Base-by-base conservation (phyloP, 2,797 vertebrate species). In the Alosa sapidissima region DNA sequence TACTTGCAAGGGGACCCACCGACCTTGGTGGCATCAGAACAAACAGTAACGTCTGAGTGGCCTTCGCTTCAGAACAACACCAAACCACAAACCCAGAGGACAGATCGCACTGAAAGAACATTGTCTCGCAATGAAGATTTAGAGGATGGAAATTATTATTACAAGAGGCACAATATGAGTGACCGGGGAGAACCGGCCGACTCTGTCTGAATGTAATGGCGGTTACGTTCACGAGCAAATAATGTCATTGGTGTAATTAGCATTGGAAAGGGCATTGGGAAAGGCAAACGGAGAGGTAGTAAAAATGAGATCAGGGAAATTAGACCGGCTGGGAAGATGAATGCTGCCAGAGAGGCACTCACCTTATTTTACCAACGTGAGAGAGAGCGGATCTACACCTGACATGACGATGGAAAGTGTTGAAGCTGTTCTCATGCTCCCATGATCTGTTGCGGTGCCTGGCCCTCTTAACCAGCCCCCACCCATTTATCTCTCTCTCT, bases 251-350 rank as follows among this genome's bases (percentile, higher is more conserved):
- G 28, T 14, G 65, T 72, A 72, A 72, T 72, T 72, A 36, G 65
- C 33, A 72, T 72, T 72, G 3, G 11, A 72, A 72, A 72, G 65
- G 65, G 65, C 65, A 72, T 33, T 1, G 65, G 33, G 65, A 72
- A 58, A 36, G 33, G 28, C 13, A 72, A 36, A 5, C 65, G 28
- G 5, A 5, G 65, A 36, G 65, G 28, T 36, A 33, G 14, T 72
- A 36, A 72, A 72, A 72, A 72, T 36, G 11, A 72, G 65, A 72
- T 41, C 28, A 72, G 65, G 33, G 65, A 72, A 72, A 72, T 72
- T 72, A 72, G 65, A 72, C 28, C 2, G 28, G 33, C 21, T 36
- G 33, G 2, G 33, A 28, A 36, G 28, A 72, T 72, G 28, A 72
- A 13, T 4, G 62, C 24, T 33, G 28, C 28, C 28, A 41, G 24